These are phyloP conservation scores for Patella depressa DNA, from an alignment of 2,888 invertebrate species.

Conservation along the genomic window DNA sequence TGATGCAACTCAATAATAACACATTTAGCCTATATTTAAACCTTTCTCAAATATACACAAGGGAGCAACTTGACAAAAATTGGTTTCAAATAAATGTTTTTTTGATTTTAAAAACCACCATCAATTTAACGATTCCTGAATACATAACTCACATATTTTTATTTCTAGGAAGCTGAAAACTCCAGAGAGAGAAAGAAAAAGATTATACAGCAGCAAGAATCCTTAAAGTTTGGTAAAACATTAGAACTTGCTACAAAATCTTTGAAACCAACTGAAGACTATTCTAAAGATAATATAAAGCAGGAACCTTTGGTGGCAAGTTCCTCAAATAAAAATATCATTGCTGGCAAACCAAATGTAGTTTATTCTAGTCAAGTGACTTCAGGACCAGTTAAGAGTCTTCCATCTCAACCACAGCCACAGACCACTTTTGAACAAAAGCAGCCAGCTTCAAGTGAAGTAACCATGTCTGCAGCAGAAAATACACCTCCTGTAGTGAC, in stretches of 20 bases:
- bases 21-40: no score
- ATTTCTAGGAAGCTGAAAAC: conserved; percentile 55
- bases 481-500: not conserved
- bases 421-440: not conserved
- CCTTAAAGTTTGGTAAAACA: conserved; percentile 62
- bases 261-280: conserved; percentile 38
- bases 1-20: no score
- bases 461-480: not conserved
- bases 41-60: no score
- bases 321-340: conserved; percentile 19
- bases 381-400: not conserved
- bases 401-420: not conserved
- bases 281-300: conserved; percentile 15
- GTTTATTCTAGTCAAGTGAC: not conserved
- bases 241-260: conserved; percentile 58
- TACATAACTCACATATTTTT: not conserved
- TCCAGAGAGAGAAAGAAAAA: conserved; percentile 62
- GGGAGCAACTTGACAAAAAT: no score
- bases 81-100: no score
- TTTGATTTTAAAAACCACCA: no score
- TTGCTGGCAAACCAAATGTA: not conserved
- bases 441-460: not conserved
- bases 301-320: conserved; percentile 9
- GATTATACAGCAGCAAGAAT: conserved; percentile 53
- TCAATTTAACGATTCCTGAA: not conserved